Base-by-base conservation (phyloP, 2,113 vertebrate genomes). In the Stictonetta naevosa region DNA sequence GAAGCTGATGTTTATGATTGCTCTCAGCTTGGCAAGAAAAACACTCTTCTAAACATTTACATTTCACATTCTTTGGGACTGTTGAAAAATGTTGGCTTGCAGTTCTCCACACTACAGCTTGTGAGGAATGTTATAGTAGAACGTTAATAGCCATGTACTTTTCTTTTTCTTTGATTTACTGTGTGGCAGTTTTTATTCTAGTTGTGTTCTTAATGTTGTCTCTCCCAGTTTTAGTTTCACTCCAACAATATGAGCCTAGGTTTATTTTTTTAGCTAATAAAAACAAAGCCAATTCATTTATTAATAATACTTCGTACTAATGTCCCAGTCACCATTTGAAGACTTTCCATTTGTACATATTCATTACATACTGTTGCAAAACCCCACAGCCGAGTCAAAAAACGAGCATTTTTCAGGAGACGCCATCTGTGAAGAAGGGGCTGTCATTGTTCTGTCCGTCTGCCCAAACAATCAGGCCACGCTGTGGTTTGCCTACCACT, bases 11-110 rank as follows among this genome's bases (percentile, higher is more conserved):
- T 97, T 97, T 96, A 95, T 94, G 94, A 95, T 93, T 20, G 33
- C 84, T 93, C 90, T 93, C 92, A 94, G 92, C 92, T 96, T 96
- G 95, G 97, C 96, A 96, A 94, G 91, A 95, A 95, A 97, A 97
- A 86, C 69, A 92, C 77, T 91, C 82, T 89, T 96, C 96, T 96
- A 96, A 97, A 97, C 94, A 96, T 97, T 96, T 97, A 97, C 93
- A 97, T 97, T 97, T 94, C 94, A 66, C 92, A 96, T 97, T 97
- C 97, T 88, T 96, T 87, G 89, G 88, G 88, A 81, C 73, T 84
- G 83, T 88, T 92, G 92, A 95, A 96, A 96, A 96, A 97, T 87
- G 92, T 95, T 91, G 64, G 78, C 87, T 94, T 69, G 66, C 90
- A 95, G 86, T 53, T 96, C 86, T 79, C 66, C 67, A 31, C 28